Base-by-base conservation (phyloP, 2,113 vertebrate genomes). In the Dendropsophus ebraccatus region DNA sequence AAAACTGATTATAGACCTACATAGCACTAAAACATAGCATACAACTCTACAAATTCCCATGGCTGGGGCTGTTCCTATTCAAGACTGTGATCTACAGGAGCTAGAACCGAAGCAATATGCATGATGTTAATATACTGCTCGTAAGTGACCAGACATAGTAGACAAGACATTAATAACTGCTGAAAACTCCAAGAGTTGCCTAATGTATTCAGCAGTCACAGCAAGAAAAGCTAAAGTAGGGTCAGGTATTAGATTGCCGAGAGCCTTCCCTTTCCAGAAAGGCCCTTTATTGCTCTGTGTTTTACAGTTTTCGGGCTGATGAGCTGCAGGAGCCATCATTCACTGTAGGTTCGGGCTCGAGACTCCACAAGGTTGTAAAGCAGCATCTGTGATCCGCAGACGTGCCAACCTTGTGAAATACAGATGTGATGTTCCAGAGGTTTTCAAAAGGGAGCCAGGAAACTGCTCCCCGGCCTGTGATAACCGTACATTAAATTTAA, bases 341-440 rank as follows among this genome's bases (percentile, higher is more conserved):
- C 30, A 70, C 19, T 37, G 32, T 41, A 41, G 30, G 67, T 23
- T 32, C 35, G 21, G 16, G 16, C 32, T 32, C 1, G 37, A 77
- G 79, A 76, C 49, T 85, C 78, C 0, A 0, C 88, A 52, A 83
- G 78, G 84, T 58, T 89, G 74, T 83, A 87, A 91, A 88, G 73
- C 58, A 88, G 49, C 77, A 81, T 82, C 82, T 82, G 88, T 87
- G 88, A 89, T 88, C 76, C 45, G 5, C 75, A 73, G 52, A 72
- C 50, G 30, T 21, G 28, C 28, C 11, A 8, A 10, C 37, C 37
- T 76, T 52, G 37, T 65, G 62, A 65, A 65, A 65, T 65, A 32
- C 62, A 30, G 62, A 65, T 30, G 25, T 65, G 62, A 65, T 60
- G 0, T 17, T 62, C 4, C 14, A 0, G 0, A 72, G 0, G 0